phyloP scores from a whole-genome alignment of 2,888 invertebrate species.

The Eupithecia pulchellata region DNA sequence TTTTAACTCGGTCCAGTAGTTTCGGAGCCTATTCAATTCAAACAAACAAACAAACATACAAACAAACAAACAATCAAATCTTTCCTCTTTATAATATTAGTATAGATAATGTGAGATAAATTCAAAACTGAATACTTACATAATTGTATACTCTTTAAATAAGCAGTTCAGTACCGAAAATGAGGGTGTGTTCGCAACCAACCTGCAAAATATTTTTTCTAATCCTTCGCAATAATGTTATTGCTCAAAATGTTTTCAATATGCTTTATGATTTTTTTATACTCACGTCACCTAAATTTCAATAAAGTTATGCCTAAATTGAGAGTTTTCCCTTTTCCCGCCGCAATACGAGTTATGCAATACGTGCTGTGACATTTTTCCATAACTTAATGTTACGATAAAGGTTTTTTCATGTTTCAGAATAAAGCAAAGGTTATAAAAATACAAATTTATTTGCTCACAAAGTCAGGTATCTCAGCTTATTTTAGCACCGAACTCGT shows the following conservation, averaged over 20 bases:
- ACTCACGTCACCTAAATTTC: slow-evolving; percentile 1
- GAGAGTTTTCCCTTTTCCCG: background rate
- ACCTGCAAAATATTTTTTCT: background rate
- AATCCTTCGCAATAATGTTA: background rate
- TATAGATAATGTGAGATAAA: no score
- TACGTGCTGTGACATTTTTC: slow-evolving; percentile 2
- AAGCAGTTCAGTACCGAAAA: background rate
- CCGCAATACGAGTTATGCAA: background rate
- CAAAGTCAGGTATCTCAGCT: slow-evolving; percentile 46
- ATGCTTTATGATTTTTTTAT: background rate
- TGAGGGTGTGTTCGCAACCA: background rate
- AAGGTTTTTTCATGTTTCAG: slow-evolving; percentile 33
- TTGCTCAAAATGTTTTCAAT: background rate
- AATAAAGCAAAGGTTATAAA: slow-evolving; percentile 41
- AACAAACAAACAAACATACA: no score
- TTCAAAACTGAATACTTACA: background rate
- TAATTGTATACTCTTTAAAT: background rate
- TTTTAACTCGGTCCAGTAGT: no score
- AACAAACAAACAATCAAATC: no score
- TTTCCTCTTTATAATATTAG: no score
- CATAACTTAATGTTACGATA: slow-evolving; percentile 23
- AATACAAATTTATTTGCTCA: slow-evolving; percentile 48
- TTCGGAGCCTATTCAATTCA: no score
- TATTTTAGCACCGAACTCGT: slow-evolving; percentile 47
- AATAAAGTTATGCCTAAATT: background rate